Base-by-base conservation (phyloP, 2,113 vertebrate genomes). In the Prolemur simus region DNA sequence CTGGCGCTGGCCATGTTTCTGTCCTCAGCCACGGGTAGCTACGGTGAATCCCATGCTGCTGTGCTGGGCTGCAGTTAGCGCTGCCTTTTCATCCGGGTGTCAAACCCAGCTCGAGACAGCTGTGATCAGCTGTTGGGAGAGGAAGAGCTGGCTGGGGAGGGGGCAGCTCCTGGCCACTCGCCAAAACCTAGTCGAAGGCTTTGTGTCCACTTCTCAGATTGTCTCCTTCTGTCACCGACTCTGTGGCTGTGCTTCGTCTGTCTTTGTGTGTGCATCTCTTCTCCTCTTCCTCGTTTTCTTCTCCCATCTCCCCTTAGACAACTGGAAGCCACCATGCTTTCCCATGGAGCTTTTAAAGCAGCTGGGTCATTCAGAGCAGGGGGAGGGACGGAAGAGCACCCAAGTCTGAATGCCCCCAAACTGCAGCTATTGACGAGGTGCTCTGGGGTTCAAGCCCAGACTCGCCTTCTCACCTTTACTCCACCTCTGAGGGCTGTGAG, bases 81-180 rank as follows among this genome's bases (percentile, higher is more conserved):
- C 78, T 82, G 77, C 91, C 91, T 96, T 93, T 90, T 82, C 77
- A 91, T 94, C 97, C 68, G 83, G 97, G 90, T 96, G 91, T 97
- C 95, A 96, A 88, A 77, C 78, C 73, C 74, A 84, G 96, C 85
- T 85, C 25, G 52, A 32, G 29, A 91, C 98, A 97, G 98, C 98
- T 98, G 98, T 69, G 73, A 97, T 97, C 98, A 97, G 97, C 98
- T 98, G 98, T 80, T 93, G 83, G 88, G 45, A 94, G 90, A 71
- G 32, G 81, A 73, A 73, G 81, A 64, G 93, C 4, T 5, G 39
- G 47, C 47, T 4, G 47, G 32, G 87, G 90, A 91, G 74, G 54
- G 73, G 82, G 77, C 27, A 37, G 96, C 68, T 69, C 49, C 91
- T 94, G 95, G 95, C 87, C 27, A 69, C 74, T 56, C 25, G 91